phyloP scores from a whole-genome alignment of 1,140 invertebrate species.

The Leptinotarsa undecemlineata region DNA sequence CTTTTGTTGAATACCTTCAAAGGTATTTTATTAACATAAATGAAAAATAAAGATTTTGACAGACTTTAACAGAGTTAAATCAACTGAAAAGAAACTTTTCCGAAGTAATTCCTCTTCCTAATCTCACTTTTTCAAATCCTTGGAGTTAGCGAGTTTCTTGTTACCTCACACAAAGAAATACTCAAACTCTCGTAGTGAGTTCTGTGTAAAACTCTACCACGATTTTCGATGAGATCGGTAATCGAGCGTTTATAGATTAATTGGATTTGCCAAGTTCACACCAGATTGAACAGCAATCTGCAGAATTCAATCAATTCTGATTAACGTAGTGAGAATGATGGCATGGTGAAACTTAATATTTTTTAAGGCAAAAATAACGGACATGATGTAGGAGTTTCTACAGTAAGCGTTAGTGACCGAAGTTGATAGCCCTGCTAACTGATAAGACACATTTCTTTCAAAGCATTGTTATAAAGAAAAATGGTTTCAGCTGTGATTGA shows the following conservation, averaged over 20 bases:
- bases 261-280: not conserved
- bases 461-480: no score
- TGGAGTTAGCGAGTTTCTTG: not conserved
- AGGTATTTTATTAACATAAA: no score
- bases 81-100: not conserved
- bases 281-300: not conserved
- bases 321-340: not conserved
- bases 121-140: constrained; percentile 9
- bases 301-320: not conserved
- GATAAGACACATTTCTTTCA: no score
- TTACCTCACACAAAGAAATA: constrained; percentile 1
- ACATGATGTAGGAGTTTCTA: no score
- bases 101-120: not conserved
- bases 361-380: not conserved
- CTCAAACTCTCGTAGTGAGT: not conserved
- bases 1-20: no score
- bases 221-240: not conserved
- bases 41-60: no score
- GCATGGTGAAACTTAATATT: not conserved
- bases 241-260: constrained; percentile 8
- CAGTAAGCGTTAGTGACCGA: no score
- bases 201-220: not conserved
- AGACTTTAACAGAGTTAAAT: not conserved
- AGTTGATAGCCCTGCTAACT: no score
- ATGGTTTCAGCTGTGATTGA: no score